Conservation (phyloP, 2,113 vertebrate species). For the Rhinopithecus roxellana region DNA sequence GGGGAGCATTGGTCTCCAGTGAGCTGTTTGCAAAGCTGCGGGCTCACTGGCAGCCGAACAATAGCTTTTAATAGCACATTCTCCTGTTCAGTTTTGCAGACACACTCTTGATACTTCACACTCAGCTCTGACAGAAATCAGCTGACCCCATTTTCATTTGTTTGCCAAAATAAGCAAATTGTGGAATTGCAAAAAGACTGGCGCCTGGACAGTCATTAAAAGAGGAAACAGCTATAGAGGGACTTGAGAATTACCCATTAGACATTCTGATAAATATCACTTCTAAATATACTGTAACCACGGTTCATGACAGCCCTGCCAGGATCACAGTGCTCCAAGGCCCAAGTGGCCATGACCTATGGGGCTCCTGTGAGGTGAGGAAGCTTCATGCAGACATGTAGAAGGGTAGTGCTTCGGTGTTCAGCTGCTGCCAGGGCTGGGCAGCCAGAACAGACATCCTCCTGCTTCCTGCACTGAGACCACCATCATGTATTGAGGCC, state of each 20-base stretch:
- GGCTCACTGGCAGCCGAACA: not conserved
- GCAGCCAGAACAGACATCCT: not conserved
- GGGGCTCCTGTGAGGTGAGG: not conserved
- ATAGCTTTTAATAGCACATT: not conserved
- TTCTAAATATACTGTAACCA: not conserved
- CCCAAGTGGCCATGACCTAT: not conserved
- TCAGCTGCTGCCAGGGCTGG: not conserved
- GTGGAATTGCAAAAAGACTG: not conserved
- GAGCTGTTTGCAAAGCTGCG: not conserved
- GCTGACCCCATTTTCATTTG: not conserved
- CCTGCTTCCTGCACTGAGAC: not conserved
- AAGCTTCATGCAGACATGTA: not conserved
- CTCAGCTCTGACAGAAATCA: not conserved
- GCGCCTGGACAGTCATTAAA: not conserved
- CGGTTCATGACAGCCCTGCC: not conserved
- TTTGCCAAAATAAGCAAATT: constrained; percentile 54
- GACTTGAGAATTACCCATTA: not conserved
- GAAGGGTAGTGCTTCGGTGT: not conserved
- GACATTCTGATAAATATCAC: not conserved
- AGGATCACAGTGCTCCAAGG: not conserved
- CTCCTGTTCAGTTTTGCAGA: not conserved
- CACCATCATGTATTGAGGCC: not conserved
- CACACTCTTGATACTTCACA: not conserved
- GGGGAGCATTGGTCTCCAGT: fast-evolving
- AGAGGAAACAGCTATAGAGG: not conserved